These are phyloP conservation scores for Hirudinaria manillensis DNA, from an alignment of 2,888 invertebrate genomes.

Conservation along the genomic window DNA sequence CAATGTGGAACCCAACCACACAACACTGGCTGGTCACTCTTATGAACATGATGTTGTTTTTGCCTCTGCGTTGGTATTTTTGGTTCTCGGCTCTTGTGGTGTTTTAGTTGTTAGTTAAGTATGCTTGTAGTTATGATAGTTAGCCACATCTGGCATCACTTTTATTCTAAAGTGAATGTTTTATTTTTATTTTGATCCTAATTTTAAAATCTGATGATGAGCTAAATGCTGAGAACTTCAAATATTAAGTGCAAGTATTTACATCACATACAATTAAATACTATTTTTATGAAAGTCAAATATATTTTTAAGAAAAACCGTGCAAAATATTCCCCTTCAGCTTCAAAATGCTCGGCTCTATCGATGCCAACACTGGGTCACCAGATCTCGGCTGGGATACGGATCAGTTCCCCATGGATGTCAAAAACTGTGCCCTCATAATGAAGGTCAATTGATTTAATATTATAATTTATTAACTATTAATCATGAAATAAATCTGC, in stretches of 20 bases:
- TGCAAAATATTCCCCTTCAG: conserved; percentile 46
- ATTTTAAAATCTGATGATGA: too few relatives aligned
- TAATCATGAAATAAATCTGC: too few relatives aligned
- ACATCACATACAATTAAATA: too few relatives aligned
- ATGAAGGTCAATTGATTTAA: conserved; percentile 56
- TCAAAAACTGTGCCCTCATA: conserved; percentile 58
- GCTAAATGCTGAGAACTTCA: too few relatives aligned
- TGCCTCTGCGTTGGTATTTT: conserved; percentile 61
- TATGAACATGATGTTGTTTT: conserved; percentile 60
- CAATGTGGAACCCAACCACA: conserved; percentile 62
- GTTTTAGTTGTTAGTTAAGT: too few relatives aligned
- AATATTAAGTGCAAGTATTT: too few relatives aligned
- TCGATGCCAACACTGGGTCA: conserved; percentile 58
- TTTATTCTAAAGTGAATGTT: too few relatives aligned
- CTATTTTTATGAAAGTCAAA: too few relatives aligned
- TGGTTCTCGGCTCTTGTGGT: background rate
- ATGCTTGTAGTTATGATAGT: too few relatives aligned
- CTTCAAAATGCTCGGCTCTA: conserved; percentile 62
- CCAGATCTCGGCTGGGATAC: conserved; percentile 58
- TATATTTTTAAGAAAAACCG: too few relatives aligned
- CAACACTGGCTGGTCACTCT: conserved; percentile 55
- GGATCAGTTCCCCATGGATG: conserved; percentile 59
- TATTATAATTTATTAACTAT: background rate
- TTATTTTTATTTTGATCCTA: too few relatives aligned
- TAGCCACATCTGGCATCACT: too few relatives aligned